A percentile compares a stretch with the other conserved stretches of the same genome.
Evolutionary conservation across 2,797 vertebrate genomes (phyloP).

Genomic region (Ambastaia sidthimunki): DNA sequence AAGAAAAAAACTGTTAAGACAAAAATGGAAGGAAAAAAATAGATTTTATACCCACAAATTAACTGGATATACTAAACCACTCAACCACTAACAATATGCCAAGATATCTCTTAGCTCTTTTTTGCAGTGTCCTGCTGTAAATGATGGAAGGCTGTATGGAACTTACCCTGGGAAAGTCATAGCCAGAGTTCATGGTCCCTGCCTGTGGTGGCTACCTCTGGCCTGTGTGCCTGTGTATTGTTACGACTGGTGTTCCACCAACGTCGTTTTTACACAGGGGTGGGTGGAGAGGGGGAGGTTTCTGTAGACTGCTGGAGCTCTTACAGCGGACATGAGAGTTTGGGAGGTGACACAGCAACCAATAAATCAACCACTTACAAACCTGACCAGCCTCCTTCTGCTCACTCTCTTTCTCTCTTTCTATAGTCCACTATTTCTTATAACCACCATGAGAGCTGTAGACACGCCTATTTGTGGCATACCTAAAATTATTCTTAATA

Average conservation of each 20-base stretch:
- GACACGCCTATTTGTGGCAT: constrained; percentile 40
- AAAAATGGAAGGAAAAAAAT: not conserved
- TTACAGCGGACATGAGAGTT: constrained; percentile 47
- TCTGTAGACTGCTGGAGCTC: constrained; percentile 31
- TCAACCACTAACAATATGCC: not conserved
- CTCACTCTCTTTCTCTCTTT: constrained; percentile 51
- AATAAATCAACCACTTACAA: constrained; percentile 51
- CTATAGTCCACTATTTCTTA: constrained; percentile 6
- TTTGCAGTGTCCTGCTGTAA: not conserved
- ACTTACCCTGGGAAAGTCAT: constrained; percentile 68
- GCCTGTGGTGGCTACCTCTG: constrained; percentile 15
- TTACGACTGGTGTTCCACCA: constrained; percentile 40
- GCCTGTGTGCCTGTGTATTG: constrained; percentile 41
- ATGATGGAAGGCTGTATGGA: constrained; percentile 37
- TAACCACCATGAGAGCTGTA: constrained; percentile 2
- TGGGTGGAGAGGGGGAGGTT: constrained; percentile 40
- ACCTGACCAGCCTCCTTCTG: constrained; percentile 39
- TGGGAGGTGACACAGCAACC: constrained; percentile 58
- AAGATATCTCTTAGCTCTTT: not conserved
- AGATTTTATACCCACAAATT: not conserved
- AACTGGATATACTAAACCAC: not conserved
- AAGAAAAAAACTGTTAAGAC: too few relatives aligned
- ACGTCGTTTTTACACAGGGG: constrained; percentile 31
- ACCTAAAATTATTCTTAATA: constrained; percentile 11
- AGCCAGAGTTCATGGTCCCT: constrained; percentile 54